Percentiles rank a stretch among this genome's conserved stretches.
Conservation (phyloP, 2,113 vertebrate species). For the Equus przewalskii region DNA sequence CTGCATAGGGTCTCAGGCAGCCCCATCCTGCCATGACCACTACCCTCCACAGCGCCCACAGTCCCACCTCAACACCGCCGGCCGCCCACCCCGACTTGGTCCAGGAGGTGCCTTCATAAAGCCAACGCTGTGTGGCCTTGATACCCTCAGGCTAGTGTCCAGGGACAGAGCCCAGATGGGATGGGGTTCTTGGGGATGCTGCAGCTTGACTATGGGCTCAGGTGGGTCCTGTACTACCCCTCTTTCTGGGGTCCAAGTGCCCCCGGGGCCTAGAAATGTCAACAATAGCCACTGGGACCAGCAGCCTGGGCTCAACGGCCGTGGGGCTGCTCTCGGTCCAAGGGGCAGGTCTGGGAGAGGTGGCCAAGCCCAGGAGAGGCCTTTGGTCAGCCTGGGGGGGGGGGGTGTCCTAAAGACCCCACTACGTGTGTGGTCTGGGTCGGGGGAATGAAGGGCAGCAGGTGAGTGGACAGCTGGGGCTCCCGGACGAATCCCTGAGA, state of each 20-base stretch:
- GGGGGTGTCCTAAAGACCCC: background rate
- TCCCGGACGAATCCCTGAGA: background rate
- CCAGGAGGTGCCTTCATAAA: rapidly evolving
- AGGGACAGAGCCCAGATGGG: background rate
- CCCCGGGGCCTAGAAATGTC: background rate
- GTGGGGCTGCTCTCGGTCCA: rapidly evolving
- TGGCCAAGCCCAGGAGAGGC: too few relatives aligned
- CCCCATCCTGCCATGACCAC: rapidly evolving
- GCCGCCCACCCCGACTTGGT: rapidly evolving
- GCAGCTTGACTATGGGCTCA: background rate
- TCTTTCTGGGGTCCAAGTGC: background rate
- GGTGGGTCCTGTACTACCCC: rapidly evolving
- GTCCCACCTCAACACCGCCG: rapidly evolving
- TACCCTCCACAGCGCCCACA: rapidly evolving
- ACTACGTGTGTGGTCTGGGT: rapidly evolving
- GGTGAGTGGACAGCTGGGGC: background rate
- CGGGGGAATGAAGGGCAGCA: background rate
- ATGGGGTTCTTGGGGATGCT: rapidly evolving
- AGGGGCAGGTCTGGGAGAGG: background rate
- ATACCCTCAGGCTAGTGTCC: rapidly evolving
- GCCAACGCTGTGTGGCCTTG: background rate
- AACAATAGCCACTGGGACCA: background rate
- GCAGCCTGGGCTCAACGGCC: background rate
- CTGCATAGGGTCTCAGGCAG: background rate
- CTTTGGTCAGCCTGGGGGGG: background rate